Evolutionary conservation across 2,888 invertebrate species (phyloP).

Genomic region (Pomacea canaliculata): DNA sequence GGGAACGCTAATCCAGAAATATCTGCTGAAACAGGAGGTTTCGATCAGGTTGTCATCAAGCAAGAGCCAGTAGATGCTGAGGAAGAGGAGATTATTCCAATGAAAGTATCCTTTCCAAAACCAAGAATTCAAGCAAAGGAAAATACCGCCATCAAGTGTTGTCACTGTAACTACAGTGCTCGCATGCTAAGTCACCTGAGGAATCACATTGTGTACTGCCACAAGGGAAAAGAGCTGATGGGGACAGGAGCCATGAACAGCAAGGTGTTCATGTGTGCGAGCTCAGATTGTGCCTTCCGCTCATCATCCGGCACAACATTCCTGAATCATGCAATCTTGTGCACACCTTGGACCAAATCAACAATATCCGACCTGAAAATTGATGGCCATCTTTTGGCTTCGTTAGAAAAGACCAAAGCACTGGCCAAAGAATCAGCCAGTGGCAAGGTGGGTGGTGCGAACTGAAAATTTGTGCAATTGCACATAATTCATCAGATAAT

Average conservation of each 20-base stretch:
- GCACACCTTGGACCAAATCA: conserved; percentile 46
- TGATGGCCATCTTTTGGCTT: conserved; percentile 31
- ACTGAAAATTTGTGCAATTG: no score
- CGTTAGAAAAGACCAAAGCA: conserved; percentile 31
- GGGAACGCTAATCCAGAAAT: background rate
- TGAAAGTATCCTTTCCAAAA: conserved; percentile 9
- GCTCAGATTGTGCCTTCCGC: conserved; percentile 49
- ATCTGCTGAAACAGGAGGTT: no score
- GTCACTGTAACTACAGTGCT: conserved; percentile 47
- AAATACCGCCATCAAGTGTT: conserved; percentile 50
- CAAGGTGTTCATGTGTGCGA: conserved; percentile 54
- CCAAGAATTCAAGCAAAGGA: conserved; percentile 23
- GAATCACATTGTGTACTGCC: conserved; percentile 34
- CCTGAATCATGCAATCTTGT: conserved; percentile 47
- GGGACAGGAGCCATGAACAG: conserved; percentile 30
- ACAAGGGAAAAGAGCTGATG: conserved; percentile 33
- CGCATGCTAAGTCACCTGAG: conserved; percentile 28
- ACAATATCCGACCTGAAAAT: conserved; percentile 25
- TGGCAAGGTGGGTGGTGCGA: conserved; percentile 9
- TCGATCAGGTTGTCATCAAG: conserved; percentile 12
- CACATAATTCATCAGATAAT: no score
- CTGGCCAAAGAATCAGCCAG: conserved; percentile 13
- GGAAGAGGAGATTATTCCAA: conserved; percentile 20
- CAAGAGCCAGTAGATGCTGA: conserved; percentile 24
- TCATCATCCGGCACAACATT: conserved; percentile 46